Base-by-base conservation (phyloP, 2,113 vertebrate species). In the Parotia lawesii region DNA sequence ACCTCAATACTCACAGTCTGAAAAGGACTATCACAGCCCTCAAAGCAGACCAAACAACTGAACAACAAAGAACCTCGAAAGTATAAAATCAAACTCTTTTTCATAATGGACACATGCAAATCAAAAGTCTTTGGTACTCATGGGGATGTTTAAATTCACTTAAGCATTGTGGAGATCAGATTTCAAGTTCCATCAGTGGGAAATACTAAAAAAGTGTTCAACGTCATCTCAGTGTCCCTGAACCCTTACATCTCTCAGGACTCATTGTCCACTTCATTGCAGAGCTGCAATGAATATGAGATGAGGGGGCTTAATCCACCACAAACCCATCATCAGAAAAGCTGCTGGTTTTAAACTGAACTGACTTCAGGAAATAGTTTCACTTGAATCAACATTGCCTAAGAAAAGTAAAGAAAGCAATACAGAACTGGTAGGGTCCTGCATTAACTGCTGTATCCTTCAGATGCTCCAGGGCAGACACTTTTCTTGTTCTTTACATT, bases 1-100 rank as follows among this genome's bases (percentile, higher is more conserved):
- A 91, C 93, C 91, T 91, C 89, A 95, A 23, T 89, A 90, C 37
- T 89, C 77, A 79, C 69, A 94, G 80, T 42, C 87, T 90, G 78
- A 85, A 85, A 67, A 90, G 79, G 94, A 72, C 24, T 80, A 88
- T 75, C 87, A 85, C 56, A 86, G n/a, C 61, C 48, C 61, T 90
- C 71, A 78, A 88, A 93, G 81, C 33, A 42, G 42, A 83, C 85
- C 75, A 69, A 96, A 92, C 40, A 87, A 70, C 3, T 81, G 76
- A 91, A 80, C 45, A 87, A 82, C 65, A 89, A 94, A 93, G 81
- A 77, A 66, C 22, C 15, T 54, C 20, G 0, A 69, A 83, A 80
- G 17, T 15, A 29, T 22, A 58, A 91, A 87, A 89, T 48, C 65
- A 64, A 86, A 65, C 50, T 73, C 57, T 70, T 89, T 89, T 90